Percentiles rank a stretch among this genome's conserved stretches.
These are phyloP conservation scores for Apantesis nais DNA, from an alignment of 2,888 invertebrate species.

Conservation along the genomic window DNA sequence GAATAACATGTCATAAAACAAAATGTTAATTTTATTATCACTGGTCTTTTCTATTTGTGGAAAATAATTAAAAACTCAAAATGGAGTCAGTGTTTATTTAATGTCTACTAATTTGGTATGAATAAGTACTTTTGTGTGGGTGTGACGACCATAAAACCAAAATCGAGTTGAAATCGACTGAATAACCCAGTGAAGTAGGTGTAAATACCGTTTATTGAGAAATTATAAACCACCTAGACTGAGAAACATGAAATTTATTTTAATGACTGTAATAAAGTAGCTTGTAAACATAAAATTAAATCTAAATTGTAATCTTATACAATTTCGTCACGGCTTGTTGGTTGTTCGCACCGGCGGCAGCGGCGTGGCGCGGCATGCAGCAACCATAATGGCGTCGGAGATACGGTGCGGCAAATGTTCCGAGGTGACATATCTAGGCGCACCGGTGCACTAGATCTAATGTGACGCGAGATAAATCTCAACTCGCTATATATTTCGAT, in stretches of 20 bases:
- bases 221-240: constrained; percentile 37
- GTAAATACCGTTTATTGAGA: constrained; percentile 45
- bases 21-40: constrained; percentile 49
- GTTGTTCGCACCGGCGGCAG: constrained; percentile 48
- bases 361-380: constrained; percentile 8
- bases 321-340: constrained; percentile 51
- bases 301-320: constrained; percentile 53
- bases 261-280: constrained; percentile 47
- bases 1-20: constrained; percentile 38
- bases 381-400: constrained; percentile 44
- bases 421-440: constrained; percentile 74
- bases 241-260: constrained; percentile 45
- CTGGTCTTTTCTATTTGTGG: constrained; percentile 44
- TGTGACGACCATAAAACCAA: constrained; percentile 36
- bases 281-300: constrained; percentile 44
- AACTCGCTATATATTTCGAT: constrained; percentile 80
- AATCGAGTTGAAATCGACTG: constrained; percentile 23
- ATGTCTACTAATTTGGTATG: constrained; percentile 46
- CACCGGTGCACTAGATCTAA: constrained; percentile 77
- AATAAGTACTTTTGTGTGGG: constrained; percentile 47
- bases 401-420: constrained; percentile 60
- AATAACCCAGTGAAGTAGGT: constrained; percentile 30
- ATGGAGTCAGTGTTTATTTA: constrained; percentile 41
- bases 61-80: constrained; percentile 49
- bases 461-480: constrained; percentile 75